phyloP scores from a whole-genome alignment of 2,797 vertebrate species.

The Valencia hispanica region DNA sequence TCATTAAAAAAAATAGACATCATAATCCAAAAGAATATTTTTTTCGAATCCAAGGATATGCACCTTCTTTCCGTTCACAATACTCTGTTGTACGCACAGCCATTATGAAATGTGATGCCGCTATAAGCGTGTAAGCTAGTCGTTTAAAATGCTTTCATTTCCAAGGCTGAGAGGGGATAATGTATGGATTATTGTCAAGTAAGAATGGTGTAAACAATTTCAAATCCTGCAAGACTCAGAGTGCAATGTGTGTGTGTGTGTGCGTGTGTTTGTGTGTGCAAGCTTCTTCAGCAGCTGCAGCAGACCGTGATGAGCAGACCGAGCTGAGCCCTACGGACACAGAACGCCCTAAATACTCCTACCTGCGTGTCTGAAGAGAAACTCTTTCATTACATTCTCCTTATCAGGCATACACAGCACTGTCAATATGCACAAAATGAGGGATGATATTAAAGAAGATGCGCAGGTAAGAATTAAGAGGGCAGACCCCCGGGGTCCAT shows the following conservation, averaged over 20 bases:
- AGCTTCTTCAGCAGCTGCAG: background rate
- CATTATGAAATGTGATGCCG: background rate
- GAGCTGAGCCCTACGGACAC: background rate
- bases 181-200: background rate
- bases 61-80: background rate
- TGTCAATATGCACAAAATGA: background rate
- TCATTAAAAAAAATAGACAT: background rate
- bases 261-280: background rate
- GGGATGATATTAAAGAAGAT: background rate
- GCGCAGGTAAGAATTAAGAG: no score
- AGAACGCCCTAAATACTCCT: background rate
- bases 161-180: background rate
- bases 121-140: background rate
- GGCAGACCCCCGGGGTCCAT: no score
- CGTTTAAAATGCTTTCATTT: background rate
- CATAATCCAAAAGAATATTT: background rate
- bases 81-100: no score
- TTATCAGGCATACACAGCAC: background rate
- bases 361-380: background rate
- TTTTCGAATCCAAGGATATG: background rate
- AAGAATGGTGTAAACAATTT: slow-evolving; percentile 1
- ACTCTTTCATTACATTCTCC: background rate
- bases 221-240: background rate
- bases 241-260: background rate
- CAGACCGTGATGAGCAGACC: background rate